These are phyloP conservation scores for Arge pagana DNA, from an alignment of 2,888 invertebrate genomes.

Conservation along the genomic window DNA sequence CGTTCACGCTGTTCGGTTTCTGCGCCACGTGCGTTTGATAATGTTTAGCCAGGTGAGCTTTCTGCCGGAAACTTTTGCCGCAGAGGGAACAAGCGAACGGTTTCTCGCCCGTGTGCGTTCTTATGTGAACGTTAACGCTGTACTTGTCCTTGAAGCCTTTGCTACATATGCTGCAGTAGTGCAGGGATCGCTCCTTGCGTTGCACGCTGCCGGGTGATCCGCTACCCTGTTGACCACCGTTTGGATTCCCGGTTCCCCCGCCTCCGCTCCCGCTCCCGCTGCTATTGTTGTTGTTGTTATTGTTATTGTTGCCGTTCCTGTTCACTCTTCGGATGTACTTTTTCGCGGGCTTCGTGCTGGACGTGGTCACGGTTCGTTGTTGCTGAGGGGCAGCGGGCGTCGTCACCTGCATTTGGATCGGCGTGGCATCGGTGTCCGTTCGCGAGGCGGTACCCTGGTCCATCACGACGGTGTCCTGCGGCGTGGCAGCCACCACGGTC, in stretches of 20 bases:
- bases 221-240: constrained; percentile 54
- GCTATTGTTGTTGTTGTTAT: constrained; percentile 34
- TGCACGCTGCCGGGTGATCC: constrained; percentile 71
- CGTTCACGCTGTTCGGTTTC: constrained; percentile 70
- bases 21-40: constrained; percentile 92
- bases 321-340: constrained; percentile 75
- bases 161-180: constrained; percentile 92
- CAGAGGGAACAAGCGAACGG: constrained; percentile 95
- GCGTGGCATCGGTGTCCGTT: constrained; percentile 63
- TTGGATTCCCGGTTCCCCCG: constrained; percentile 39
- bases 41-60: constrained; percentile 90
- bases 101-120: constrained; percentile 98
- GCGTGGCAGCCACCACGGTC: constrained; percentile 51
- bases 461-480: constrained; percentile 45
- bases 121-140: constrained; percentile 95
- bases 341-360: constrained; percentile 66
- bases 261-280: constrained; percentile 47
- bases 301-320: constrained; percentile 44
- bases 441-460: constrained; percentile 45
- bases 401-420: constrained; percentile 57
- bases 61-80: constrained; percentile 90
- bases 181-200: constrained; percentile 83
- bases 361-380: constrained; percentile 66
- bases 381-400: too few relatives aligned
- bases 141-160: constrained; percentile 96